phyloP scores from a whole-genome alignment of 2,888 invertebrate genomes.

The Himalopsyche tibetana region DNA sequence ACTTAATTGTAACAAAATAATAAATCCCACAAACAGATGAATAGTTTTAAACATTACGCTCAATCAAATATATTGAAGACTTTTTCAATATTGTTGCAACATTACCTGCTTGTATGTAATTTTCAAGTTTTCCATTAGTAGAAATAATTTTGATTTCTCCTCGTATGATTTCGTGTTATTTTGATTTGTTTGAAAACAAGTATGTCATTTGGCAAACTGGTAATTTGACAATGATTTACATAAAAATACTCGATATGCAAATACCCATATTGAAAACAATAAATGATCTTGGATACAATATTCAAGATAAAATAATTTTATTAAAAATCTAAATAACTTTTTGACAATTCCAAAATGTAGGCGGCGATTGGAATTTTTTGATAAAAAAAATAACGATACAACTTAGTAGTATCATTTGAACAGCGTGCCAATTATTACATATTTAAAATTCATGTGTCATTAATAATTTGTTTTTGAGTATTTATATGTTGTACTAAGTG shows the following conservation, averaged over 20 bases:
- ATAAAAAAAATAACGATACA: no score
- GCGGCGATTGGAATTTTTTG: no score
- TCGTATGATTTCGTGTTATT: neutral
- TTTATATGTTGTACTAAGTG: conserved; percentile 62
- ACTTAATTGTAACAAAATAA: conserved; percentile 44
- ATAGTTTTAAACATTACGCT: conserved; percentile 19
- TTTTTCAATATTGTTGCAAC: neutral
- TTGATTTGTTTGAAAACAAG: no score
- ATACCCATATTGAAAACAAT: no score
- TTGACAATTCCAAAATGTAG: no score
- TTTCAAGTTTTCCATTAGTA: neutral
- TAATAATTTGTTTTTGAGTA: conserved; percentile 55
- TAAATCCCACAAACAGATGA: neutral
- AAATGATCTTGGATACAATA: no score
- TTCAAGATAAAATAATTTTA: no score
- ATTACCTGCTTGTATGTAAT: neutral
- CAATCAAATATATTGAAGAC: neutral
- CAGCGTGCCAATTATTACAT: conserved; percentile 56
- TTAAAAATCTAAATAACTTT: no score
- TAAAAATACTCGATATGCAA: no score
- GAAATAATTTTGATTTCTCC: neutral
- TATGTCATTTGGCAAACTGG: no score
- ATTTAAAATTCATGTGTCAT: conserved; percentile 61
- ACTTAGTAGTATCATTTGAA: neutral
- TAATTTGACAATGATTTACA: no score